phyloP scores from a whole-genome alignment of 2,113 vertebrate genomes.

The Poeciliopsis occidentalis region DNA sequence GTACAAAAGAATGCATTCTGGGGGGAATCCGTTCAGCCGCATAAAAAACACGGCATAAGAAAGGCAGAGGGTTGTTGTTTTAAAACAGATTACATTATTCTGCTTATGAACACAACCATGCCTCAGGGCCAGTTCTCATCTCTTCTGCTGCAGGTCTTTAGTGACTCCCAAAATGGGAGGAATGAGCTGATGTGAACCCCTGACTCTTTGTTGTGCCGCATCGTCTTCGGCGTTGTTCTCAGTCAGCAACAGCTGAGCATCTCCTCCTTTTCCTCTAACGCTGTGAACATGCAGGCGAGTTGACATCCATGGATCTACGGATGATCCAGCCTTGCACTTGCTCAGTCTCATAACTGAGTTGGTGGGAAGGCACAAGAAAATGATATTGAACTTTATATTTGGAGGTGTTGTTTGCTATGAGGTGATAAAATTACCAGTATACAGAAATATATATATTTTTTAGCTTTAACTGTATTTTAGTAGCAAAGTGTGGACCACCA shows the following conservation, averaged over 20 bases:
- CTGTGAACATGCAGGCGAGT: not conserved
- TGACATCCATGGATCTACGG: not conserved
- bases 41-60: not conserved
- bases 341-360: conserved; percentile 1
- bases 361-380: not conserved
- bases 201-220: not conserved
- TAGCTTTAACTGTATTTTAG: not conserved
- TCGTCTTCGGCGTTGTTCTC: conserved; percentile 5
- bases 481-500: not conserved
- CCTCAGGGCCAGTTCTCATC: not conserved
- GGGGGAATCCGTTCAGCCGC: not conserved
- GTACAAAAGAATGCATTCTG: conserved; percentile 2
- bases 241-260: conserved; percentile 2
- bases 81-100: not conserved
- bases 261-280: not conserved
- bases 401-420: not conserved
- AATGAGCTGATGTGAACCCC: not conserved
- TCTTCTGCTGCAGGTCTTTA: not conserved
- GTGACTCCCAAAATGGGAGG: conserved; percentile 1
- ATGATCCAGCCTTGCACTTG: not conserved
- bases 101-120: not conserved
- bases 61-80: not conserved
- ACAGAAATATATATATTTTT: not conserved
- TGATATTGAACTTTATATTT: not conserved
- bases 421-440: not conserved